A percentile compares a stretch with the other conserved stretches of the same genome.
phyloP scores from a whole-genome alignment of 2,113 vertebrate species.

The Gopherus evgoodei region DNA sequence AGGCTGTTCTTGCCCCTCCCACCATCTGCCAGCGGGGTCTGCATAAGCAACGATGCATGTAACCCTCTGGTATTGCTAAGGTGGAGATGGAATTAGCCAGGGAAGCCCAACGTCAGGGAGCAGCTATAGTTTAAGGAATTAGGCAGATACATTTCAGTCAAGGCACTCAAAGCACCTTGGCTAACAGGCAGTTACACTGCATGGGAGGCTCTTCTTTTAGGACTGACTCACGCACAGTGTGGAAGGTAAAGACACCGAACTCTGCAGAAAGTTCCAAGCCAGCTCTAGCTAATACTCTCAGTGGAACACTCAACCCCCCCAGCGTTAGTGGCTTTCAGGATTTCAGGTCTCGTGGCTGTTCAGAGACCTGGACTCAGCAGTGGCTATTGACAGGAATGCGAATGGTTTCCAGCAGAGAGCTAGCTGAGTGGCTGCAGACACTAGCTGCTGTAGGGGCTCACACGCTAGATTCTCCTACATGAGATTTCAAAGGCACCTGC shows the following conservation, averaged over 20 bases:
- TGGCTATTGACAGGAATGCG: not conserved
- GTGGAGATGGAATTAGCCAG: not conserved
- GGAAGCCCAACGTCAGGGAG: not conserved
- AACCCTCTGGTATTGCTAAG: not conserved
- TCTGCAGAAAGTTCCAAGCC: fast-evolving
- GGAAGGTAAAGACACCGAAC: not conserved
- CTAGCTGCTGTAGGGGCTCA: not conserved
- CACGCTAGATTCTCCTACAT: not conserved
- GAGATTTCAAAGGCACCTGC: not conserved
- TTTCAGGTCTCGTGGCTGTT: not conserved
- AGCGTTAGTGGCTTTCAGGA: not conserved
- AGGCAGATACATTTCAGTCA: not conserved
- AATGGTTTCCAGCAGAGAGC: not conserved
- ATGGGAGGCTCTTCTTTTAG: not conserved
- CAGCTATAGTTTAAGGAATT: not conserved
- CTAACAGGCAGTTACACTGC: not conserved
- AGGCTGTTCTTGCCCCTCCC: not conserved
- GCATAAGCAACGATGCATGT: not conserved
- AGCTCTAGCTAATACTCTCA: not conserved
- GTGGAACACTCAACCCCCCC: not conserved
- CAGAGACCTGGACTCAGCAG: not conserved
- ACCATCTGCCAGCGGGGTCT: not conserved
- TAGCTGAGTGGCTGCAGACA: not conserved
- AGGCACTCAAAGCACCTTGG: not conserved
- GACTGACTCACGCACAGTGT: not conserved